Conservation (phyloP, 2,888 invertebrate species). For the Hirtodrosophila trivittata region DNA sequence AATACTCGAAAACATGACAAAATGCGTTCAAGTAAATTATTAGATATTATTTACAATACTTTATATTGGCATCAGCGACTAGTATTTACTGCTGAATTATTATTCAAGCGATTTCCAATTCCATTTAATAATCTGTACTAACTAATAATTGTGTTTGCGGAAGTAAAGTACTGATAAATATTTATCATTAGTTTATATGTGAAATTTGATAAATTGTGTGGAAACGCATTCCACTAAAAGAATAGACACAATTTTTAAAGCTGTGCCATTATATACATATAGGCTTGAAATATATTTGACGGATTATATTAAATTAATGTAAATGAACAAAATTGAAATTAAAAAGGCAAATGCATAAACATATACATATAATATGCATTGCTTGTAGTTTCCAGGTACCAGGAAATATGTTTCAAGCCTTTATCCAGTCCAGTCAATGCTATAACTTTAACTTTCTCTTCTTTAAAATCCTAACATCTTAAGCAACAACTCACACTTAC, state of each 20-base stretch:
- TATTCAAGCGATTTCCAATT: slow-evolving; percentile 9
- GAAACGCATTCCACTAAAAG: slow-evolving; percentile 38
- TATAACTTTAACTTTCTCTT: slow-evolving; percentile 74
- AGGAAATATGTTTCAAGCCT: slow-evolving; percentile 50
- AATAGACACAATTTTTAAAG: slow-evolving; percentile 29
- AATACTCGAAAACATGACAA: slow-evolving; percentile 1
- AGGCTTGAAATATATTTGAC: slow-evolving; percentile 55
- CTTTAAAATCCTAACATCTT: slow-evolving; percentile 52
- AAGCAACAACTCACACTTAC: slow-evolving; percentile 70
- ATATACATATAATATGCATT: slow-evolving; percentile 10
- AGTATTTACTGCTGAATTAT: slow-evolving; percentile 21
- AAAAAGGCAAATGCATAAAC: neutral
- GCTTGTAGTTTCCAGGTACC: too few relatives aligned
- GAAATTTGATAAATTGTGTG: slow-evolving; percentile 25
- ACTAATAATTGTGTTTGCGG: too few relatives aligned
- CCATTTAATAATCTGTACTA: slow-evolving; percentile 22
- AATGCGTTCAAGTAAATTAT: slow-evolving; percentile 20
- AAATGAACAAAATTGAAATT: slow-evolving; percentile 6
- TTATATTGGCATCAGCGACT: slow-evolving; percentile 18
- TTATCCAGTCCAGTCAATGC: slow-evolving; percentile 55
- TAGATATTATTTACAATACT: slow-evolving; percentile 8
- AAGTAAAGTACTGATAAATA: slow-evolving; percentile 40
- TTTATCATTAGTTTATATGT: too few relatives aligned
- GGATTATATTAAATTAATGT: slow-evolving; percentile 19
- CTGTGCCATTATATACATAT: slow-evolving; percentile 22